phyloP scores from a whole-genome alignment of 2,797 vertebrate species.

The Apogon talboti region DNA sequence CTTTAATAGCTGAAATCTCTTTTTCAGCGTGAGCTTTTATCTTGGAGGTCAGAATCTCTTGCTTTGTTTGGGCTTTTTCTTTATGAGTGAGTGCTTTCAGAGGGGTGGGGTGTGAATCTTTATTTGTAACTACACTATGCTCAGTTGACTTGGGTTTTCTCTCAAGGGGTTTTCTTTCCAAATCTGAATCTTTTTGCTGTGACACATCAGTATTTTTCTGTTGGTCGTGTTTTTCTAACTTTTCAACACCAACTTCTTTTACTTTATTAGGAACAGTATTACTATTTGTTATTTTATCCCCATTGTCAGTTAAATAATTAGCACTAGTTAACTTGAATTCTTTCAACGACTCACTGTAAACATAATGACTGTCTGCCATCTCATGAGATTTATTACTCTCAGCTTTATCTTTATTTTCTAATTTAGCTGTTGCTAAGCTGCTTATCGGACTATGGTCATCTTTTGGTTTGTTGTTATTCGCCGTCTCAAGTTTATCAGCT shows the following conservation, averaged over 20 bases:
- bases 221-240: slow-evolving; percentile 33
- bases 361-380: slow-evolving; percentile 53
- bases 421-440: slow-evolving; percentile 11
- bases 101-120: slow-evolving; percentile 60
- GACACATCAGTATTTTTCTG: slow-evolving; percentile 38
- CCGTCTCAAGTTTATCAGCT: slow-evolving; percentile 31
- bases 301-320: slow-evolving; percentile 30
- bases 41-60: slow-evolving; percentile 85
- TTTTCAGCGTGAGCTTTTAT: slow-evolving; percentile 88
- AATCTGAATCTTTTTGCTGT: slow-evolving; percentile 44
- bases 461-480: slow-evolving; percentile 32
- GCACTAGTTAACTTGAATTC: slow-evolving; percentile 67
- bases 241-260: slow-evolving; percentile 46
- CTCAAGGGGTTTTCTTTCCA: slow-evolving; percentile 45
- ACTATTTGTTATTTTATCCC: slow-evolving; percentile 34
- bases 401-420: slow-evolving; percentile 29
- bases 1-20: slow-evolving; percentile 87
- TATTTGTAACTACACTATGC: slow-evolving; percentile 45
- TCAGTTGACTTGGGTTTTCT: slow-evolving; percentile 64
- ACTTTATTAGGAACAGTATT: slow-evolving; percentile 40
- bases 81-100: slow-evolving; percentile 64
- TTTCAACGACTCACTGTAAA: slow-evolving; percentile 75
- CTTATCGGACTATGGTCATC: slow-evolving; percentile 18
- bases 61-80: slow-evolving; percentile 83
- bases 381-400: slow-evolving; percentile 25